These are phyloP conservation scores for Ptilorrhoa leucosticta DNA, from an alignment of 2,113 vertebrate species.

Conservation along the genomic window DNA sequence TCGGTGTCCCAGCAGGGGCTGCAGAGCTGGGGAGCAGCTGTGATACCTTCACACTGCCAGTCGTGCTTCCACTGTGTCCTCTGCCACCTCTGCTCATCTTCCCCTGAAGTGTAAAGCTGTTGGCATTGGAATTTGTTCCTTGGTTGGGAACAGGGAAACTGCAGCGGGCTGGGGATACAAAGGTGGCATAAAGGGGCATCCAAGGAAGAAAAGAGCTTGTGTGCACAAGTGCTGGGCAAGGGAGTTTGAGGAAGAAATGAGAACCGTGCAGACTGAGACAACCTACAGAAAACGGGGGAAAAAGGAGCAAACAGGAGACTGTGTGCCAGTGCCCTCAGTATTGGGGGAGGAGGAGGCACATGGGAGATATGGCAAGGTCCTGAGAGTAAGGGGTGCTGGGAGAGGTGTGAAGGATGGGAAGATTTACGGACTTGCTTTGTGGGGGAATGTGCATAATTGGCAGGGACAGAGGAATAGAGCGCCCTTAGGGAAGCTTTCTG, in stretches of 20 bases:
- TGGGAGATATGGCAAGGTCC: fast-evolving
- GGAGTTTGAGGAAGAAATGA: background rate
- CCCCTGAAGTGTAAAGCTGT: background rate
- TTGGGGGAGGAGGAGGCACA: background rate
- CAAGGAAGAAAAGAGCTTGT: background rate
- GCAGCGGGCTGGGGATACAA: background rate
- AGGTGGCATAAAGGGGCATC: background rate
- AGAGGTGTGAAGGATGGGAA: background rate
- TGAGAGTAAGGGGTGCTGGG: background rate
- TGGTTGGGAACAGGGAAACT: background rate
- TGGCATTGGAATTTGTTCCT: background rate
- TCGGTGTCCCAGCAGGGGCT: background rate
- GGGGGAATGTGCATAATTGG: background rate
- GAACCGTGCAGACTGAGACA: background rate
- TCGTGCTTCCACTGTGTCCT: fast-evolving
- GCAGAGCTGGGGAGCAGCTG: background rate
- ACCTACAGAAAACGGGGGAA: fast-evolving
- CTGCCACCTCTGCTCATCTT: background rate
- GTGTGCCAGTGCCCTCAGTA: background rate
- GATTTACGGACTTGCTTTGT: background rate
- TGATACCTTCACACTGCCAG: background rate
- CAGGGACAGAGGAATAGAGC: background rate
- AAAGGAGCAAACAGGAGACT: background rate
- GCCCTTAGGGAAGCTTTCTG: background rate
- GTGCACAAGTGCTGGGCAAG: background rate